Evolutionary conservation across 2,888 invertebrate genomes (phyloP).

Genomic region (Lypha dubia): DNA sequence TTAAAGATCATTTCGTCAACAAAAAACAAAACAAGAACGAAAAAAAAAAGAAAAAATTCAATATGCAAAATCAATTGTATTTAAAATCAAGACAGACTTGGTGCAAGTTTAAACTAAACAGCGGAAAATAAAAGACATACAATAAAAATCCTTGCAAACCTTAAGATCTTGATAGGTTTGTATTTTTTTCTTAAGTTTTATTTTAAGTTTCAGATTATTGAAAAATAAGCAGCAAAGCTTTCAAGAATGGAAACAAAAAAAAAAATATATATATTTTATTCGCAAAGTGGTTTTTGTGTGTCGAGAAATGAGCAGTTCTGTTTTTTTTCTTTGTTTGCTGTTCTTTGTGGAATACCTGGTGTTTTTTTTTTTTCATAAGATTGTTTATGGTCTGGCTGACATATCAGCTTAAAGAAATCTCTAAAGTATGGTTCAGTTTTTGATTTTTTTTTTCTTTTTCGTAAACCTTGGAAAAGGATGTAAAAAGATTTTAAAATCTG

Average conservation of each 20-base stretch:
- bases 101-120: constrained; percentile 17
- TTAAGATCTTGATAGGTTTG: constrained; percentile 68
- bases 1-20: constrained; percentile 64
- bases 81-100: constrained; percentile 63
- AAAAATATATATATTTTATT: constrained; percentile 46
- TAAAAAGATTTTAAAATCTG: constrained; percentile 26
- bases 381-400: constrained; percentile 72
- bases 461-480: neutral
- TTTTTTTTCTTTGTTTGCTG: constrained; percentile 17
- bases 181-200: constrained; percentile 32
- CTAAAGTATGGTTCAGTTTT: constrained; percentile 39
- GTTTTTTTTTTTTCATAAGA: constrained; percentile 53
- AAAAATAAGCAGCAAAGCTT: constrained; percentile 47
- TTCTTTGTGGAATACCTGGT: constrained; percentile 58
- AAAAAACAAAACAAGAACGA: constrained; percentile 5
- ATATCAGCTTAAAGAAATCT: constrained; percentile 69
- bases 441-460: too few species aligned
- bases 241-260: constrained; percentile 58
- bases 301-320: constrained; percentile 39
- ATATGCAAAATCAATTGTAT: constrained; percentile 72
- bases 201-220: constrained; percentile 65
- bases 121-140: constrained; percentile 9
- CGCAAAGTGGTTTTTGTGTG: constrained; percentile 14
- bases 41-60: constrained; percentile 25
- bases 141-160: constrained; percentile 54